Base-by-base conservation (phyloP, 2,797 vertebrate genomes). In the Cygnus olor region DNA sequence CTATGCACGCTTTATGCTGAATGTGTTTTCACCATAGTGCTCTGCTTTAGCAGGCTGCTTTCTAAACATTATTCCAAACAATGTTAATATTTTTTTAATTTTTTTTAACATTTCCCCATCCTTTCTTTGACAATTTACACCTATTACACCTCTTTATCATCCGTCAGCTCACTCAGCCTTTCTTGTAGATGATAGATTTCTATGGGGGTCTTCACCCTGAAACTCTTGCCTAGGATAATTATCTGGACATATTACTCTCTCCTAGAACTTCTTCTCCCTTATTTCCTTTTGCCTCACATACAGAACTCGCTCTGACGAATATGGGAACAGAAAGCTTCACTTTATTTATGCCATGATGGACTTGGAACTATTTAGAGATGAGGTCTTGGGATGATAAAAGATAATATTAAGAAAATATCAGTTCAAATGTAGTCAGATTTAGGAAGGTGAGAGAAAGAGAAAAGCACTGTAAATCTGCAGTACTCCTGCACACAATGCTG, bases 281-380 rank as follows among this genome's bases (percentile, higher is more conserved):
- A 40, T 21, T 86, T 77, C 21, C 12, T 85, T 89, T 79, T 83
- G 74, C 45, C 27, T 80, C 18, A 80, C 14, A 76, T 58, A 89
- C 87, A 61, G 36, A 83, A 15, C 36, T 79, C 28, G 18, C 44
- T 49, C 40, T 74, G 53, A 64, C 61, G 57, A 94, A 56, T 49
- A 32, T 10, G 14, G 30, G 20, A 92, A 78, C 36, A 78, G 49
- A 91, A 91, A 71, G 64, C 22, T 77, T 78, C 30, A 24, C 4
- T 53, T 78, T 88, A 64, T 80, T 93, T 78, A 25, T 71, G 45
- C 32, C 28, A 9, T 27, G 20, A 79, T 58, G 14, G 57, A 7
- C 61, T 72, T 54, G 81, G 40, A 78, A 58, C 32, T 71, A 49
- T 71, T 89, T 91, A 86, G 82, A 92, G 93, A 88, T 69, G 40